A percentile compares a stretch with the other conserved stretches of the same genome.
These are phyloP conservation scores for Andrena haemorrhoa DNA, from an alignment of 2,888 invertebrate species.

Conservation along the genomic window DNA sequence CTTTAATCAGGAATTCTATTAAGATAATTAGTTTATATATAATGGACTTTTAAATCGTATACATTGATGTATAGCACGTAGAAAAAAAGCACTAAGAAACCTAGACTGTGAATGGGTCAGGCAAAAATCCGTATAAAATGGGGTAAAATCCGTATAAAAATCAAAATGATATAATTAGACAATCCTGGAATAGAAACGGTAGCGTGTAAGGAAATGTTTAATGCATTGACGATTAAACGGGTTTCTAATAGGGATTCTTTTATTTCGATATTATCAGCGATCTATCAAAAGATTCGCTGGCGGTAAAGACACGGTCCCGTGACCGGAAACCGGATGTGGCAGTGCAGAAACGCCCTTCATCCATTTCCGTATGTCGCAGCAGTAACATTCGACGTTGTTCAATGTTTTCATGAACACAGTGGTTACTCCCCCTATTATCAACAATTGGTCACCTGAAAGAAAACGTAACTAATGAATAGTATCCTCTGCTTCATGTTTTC, in stretches of 20 bases:
- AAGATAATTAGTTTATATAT: no score
- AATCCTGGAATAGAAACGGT: conserved; percentile 12
- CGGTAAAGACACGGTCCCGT: conserved; percentile 85
- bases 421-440: conserved; percentile 89
- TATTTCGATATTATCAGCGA: conserved; percentile 38
- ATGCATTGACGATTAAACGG: conserved; percentile 5
- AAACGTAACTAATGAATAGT: background rate
- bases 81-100: no score
- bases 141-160: conserved; percentile 7
- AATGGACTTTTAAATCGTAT: no score
- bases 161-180: conserved; percentile 4
- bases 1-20: no score
- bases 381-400: conserved; percentile 89
- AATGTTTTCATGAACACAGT: conserved; percentile 88
- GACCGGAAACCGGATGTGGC: conserved; percentile 89
- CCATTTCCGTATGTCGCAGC: conserved; percentile 87
- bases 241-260: background rate
- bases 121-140: conserved; percentile 19
- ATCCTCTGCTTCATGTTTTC: no score
- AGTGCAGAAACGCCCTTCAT: conserved; percentile 88
- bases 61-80: no score
- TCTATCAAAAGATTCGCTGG: conserved; percentile 81
- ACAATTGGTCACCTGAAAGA: conserved; percentile 85
- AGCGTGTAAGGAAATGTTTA: conserved; percentile 15
- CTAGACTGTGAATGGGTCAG: background rate